A percentile compares a stretch with the other conserved stretches of the same genome.
These are phyloP conservation scores for Aplochiton taeniatus DNA, from an alignment of 2,797 vertebrate species.

Conservation along the genomic window DNA sequence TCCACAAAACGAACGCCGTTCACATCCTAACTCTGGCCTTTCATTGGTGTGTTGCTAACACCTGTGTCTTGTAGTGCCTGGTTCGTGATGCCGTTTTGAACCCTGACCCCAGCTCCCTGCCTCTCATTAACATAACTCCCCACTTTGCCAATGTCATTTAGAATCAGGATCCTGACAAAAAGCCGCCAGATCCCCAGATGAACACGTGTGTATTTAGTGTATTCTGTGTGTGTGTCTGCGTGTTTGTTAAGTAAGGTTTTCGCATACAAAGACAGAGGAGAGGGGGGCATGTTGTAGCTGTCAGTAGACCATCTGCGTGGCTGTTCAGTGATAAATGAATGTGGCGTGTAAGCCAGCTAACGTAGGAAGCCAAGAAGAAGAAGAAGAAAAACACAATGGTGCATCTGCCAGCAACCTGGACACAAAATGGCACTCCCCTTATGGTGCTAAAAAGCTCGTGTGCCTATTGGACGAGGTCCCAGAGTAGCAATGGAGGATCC, in stretches of 20 bases:
- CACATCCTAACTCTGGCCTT: no score
- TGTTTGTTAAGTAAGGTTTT: not conserved
- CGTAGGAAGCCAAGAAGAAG: slow-evolving; percentile 14
- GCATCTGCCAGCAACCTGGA: slow-evolving; percentile 23
- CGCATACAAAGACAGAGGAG: slow-evolving; percentile 5
- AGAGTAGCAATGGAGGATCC: no score
- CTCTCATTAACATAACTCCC: not conserved
- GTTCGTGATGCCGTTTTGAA: no score
- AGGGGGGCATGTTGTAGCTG: slow-evolving; percentile 20
- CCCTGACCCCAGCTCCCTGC: not conserved
- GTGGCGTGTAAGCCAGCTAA: not conserved
- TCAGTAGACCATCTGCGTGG: slow-evolving; percentile 26
- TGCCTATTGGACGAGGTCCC: no score
- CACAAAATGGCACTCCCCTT: slow-evolving; percentile 1
- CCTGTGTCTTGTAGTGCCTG: no score
- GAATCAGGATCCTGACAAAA: not conserved
- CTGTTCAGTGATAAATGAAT: slow-evolving; percentile 15
- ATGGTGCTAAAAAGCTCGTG: not conserved
- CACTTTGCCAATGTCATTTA: not conserved
- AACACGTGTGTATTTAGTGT: no score
- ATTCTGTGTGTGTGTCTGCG: not conserved
- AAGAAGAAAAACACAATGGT: slow-evolving; percentile 29
- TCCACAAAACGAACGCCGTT: no score
- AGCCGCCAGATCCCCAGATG: not conserved
- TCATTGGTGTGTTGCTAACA: no score